phyloP scores from a whole-genome alignment of 2,797 vertebrate genomes.

The Limnodromus scolopaceus region DNA sequence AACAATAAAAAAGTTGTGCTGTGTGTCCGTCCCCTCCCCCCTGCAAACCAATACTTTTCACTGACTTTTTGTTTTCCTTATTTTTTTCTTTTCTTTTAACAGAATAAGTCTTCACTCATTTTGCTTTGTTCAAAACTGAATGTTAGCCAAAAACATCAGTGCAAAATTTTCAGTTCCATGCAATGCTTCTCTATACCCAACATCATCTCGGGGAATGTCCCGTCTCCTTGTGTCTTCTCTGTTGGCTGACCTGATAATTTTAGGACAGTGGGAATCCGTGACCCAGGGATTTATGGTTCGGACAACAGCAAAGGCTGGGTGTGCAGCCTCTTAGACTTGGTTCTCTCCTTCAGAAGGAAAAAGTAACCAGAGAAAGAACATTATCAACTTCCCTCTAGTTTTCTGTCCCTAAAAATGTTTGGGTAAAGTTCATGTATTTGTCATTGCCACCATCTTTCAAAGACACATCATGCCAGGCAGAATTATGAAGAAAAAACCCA shows the following conservation, averaged over 20 bases:
- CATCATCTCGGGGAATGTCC: neutral
- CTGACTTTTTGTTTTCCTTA: no score
- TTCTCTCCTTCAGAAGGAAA: neutral
- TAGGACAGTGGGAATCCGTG: neutral
- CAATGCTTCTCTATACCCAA: fast-evolving
- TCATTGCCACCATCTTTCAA: neutral
- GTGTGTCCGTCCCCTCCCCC: no score
- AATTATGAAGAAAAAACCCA: neutral
- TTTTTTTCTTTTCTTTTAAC: neutral
- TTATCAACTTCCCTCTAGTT: neutral
- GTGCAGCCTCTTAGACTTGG: neutral
- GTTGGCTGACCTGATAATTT: neutral
- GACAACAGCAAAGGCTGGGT: fast-evolving
- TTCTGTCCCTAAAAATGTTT: neutral
- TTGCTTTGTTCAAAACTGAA: neutral
- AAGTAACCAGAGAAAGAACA: neutral
- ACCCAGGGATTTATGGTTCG: neutral
- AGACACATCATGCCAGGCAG: neutral
- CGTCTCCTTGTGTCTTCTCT: fast-evolving
- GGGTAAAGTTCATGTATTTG: neutral
- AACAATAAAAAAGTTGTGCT: neutral
- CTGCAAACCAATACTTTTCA: neutral
- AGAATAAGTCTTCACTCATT: neutral
- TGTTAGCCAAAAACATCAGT: neutral
- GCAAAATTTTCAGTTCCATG: neutral